These are phyloP conservation scores for Bambusicola thoracicus DNA, from an alignment of 2,113 vertebrate genomes.

Conservation along the genomic window DNA sequence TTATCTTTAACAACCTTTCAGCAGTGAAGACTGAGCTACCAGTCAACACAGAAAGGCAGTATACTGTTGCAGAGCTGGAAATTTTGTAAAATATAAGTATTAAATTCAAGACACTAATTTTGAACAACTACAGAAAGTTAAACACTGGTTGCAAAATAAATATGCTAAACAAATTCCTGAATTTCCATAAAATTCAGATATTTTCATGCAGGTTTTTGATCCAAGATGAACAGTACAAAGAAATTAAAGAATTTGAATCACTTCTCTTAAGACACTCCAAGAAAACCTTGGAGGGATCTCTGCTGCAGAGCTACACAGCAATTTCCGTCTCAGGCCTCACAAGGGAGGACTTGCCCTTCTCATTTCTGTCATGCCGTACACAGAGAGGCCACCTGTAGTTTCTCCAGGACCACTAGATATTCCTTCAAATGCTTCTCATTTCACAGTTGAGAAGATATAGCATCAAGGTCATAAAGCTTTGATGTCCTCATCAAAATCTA, in stretches of 20 bases:
- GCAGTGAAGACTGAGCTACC: neutral
- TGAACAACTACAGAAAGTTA: neutral
- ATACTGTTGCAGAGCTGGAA: neutral
- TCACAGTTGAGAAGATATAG: neutral
- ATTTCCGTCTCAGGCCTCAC: neutral
- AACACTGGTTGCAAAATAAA: neutral
- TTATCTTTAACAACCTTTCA: neutral
- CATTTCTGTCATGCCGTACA: neutral
- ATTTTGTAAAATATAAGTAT: neutral
- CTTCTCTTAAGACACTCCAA: neutral
- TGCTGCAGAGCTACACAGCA: neutral
- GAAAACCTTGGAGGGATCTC: neutral
- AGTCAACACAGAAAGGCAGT: neutral
- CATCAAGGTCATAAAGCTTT: constrained; percentile 15
- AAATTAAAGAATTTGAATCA: neutral
- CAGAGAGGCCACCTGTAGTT: neutral
- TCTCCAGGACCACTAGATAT: neutral
- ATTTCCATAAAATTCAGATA: neutral
- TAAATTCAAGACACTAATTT: neutral
- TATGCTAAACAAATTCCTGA: neutral
- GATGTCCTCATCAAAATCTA: constrained; percentile 12
- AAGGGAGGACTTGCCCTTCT: neutral
- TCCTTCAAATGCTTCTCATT: neutral
- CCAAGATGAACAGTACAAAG: neutral
- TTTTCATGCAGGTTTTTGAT: neutral